phyloP scores from a whole-genome alignment of 2,888 invertebrate species.

The Prosapia bicincta region DNA sequence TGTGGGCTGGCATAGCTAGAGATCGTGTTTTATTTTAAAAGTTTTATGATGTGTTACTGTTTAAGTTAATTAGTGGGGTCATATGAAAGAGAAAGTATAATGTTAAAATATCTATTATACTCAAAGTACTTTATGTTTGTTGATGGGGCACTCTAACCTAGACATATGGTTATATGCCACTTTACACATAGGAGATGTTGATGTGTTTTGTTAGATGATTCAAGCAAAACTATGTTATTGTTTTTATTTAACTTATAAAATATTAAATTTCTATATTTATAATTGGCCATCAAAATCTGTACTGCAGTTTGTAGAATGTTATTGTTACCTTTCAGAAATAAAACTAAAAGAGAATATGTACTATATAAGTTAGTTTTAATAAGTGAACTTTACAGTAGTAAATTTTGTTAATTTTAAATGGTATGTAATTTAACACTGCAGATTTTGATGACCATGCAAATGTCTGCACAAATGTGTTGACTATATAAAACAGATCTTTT shows the following conservation, averaged over 20 bases:
- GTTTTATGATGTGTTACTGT: conserved; percentile 12
- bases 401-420: not conserved
- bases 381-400: not conserved
- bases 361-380: not conserved
- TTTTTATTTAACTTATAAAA: conserved; percentile 25
- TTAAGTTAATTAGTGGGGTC: conserved; percentile 7
- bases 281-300: conserved; percentile 24
- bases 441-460: conserved; percentile 4
- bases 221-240: conserved; percentile 20
- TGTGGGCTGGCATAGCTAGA: conserved; percentile 1
- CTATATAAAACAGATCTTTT: conserved; percentile 3
- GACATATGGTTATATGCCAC: conserved; percentile 25
- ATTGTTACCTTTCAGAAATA: not conserved
- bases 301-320: not conserved
- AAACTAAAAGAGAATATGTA: not conserved
- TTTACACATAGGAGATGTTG: conserved; percentile 16
- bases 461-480: conserved; percentile 7
- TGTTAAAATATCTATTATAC: conserved; percentile 6
- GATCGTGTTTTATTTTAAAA: not conserved
- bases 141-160: conserved; percentile 23
- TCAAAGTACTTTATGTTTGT: conserved; percentile 32
- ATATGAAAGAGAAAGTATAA: not conserved
- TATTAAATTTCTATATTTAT: conserved; percentile 20
- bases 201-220: conserved; percentile 21
- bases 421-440: not conserved